Percentiles rank a stretch among this genome's conserved stretches.
These are phyloP conservation scores for Istiophorus platypterus DNA, from an alignment of 2,113 vertebrate species.

Conservation along the genomic window DNA sequence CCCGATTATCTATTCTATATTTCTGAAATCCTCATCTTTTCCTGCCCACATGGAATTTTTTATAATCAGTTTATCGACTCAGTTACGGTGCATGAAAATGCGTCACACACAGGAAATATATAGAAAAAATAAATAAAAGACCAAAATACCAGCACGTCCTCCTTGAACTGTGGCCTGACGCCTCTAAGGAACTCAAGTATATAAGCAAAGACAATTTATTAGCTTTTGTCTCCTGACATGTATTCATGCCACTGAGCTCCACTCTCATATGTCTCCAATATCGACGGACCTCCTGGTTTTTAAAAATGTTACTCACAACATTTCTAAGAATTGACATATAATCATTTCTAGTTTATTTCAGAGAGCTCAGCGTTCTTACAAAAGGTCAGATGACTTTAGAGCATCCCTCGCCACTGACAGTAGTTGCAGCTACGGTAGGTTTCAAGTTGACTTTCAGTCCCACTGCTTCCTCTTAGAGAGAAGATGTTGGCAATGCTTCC, in stretches of 20 bases:
- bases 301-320: too few relatives aligned
- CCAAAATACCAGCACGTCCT: too few relatives aligned
- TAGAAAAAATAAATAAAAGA: too few relatives aligned
- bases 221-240: too few relatives aligned
- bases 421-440: not conserved
- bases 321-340: not conserved
- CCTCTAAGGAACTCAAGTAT: not conserved
- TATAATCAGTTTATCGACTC: too few relatives aligned
- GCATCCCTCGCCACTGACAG: not conserved
- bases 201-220: not conserved
- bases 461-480: not conserved
- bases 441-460: not conserved
- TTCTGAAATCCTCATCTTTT: not conserved
- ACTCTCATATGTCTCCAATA: too few relatives aligned
- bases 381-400: not conserved
- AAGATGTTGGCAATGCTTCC: not conserved
- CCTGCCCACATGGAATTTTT: not conserved
- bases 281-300: too few relatives aligned
- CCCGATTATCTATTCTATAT: slow-evolving; percentile 6
- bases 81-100: too few relatives aligned
- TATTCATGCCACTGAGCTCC: too few relatives aligned
- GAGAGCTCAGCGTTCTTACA: not conserved
- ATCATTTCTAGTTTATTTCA: not conserved
- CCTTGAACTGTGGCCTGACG: too few relatives aligned
- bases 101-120: too few relatives aligned